A percentile compares a stretch with the other conserved stretches of the same genome.
These are phyloP conservation scores for Anser brachyrhynchus DNA, from an alignment of 2,113 vertebrate species.

Conservation along the genomic window DNA sequence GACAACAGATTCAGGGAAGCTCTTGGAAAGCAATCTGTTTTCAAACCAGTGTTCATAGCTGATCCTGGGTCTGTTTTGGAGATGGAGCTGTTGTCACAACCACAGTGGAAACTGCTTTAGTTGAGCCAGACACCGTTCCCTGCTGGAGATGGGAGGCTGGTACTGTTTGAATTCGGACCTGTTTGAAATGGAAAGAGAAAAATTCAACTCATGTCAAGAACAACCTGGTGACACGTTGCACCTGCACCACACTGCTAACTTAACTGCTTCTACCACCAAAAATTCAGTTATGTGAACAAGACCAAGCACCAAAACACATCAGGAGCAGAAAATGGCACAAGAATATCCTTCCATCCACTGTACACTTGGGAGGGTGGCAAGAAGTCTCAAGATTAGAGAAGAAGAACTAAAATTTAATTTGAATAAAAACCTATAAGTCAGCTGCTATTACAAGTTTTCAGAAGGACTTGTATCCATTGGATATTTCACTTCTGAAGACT, in stretches of 20 bases:
- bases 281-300: background rate
- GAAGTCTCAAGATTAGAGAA: background rate
- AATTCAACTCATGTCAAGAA: background rate
- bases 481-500: background rate
- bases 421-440: background rate
- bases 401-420: background rate
- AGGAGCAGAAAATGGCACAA: background rate
- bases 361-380: background rate
- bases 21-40: background rate
- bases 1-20: background rate
- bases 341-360: background rate
- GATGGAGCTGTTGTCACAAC: constrained; percentile 93
- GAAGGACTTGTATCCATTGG: background rate
- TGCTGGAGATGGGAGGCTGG: constrained; percentile 92
- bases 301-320: background rate
- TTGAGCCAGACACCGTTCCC: constrained; percentile 84
- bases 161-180: constrained; percentile 96
- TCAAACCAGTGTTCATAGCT: constrained; percentile 69
- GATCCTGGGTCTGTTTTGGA: constrained; percentile 87
- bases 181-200: background rate
- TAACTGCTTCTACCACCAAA: background rate
- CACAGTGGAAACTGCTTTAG: constrained; percentile 93
- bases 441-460: background rate
- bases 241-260: background rate
- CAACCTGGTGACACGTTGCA: background rate